A percentile compares a stretch with the other conserved stretches of the same genome.
These are phyloP conservation scores for Aviceda subcristata DNA, from an alignment of 2,113 vertebrate genomes.

Conservation along the genomic window DNA sequence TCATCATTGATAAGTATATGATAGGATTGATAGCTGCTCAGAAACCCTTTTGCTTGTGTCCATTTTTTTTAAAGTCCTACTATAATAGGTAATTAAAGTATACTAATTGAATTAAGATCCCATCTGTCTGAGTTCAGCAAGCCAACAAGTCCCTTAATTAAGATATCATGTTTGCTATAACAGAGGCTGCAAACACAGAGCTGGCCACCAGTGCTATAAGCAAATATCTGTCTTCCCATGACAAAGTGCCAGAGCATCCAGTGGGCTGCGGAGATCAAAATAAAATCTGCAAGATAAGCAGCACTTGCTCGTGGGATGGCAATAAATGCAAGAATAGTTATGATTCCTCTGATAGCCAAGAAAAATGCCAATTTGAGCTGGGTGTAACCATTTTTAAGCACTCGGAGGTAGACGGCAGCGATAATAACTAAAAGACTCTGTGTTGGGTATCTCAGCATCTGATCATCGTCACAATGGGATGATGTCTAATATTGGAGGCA, in stretches of 20 bases:
- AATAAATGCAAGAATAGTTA: neutral
- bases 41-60: neutral
- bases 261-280: neutral
- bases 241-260: neutral
- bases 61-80: slow-evolving; percentile 43
- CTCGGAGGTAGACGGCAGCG: neutral
- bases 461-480: neutral
- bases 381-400: fast-evolving
- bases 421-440: fast-evolving
- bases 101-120: slow-evolving; percentile 78
- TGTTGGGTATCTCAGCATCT: fast-evolving
- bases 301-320: neutral
- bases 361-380: neutral
- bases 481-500: too few species aligned
- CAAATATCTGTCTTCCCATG: neutral
- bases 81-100: slow-evolving; percentile 73
- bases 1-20: neutral
- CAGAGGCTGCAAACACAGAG: slow-evolving; percentile 45
- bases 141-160: slow-evolving; percentile 69
- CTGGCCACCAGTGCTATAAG: neutral
- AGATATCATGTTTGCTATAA: slow-evolving; percentile 59
- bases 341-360: neutral
- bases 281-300: neutral
- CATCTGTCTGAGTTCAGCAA: slow-evolving; percentile 73
- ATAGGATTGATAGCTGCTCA: neutral